phyloP scores from a whole-genome alignment of 2,888 invertebrate species.

The Rhimphoctona megacephalus region DNA sequence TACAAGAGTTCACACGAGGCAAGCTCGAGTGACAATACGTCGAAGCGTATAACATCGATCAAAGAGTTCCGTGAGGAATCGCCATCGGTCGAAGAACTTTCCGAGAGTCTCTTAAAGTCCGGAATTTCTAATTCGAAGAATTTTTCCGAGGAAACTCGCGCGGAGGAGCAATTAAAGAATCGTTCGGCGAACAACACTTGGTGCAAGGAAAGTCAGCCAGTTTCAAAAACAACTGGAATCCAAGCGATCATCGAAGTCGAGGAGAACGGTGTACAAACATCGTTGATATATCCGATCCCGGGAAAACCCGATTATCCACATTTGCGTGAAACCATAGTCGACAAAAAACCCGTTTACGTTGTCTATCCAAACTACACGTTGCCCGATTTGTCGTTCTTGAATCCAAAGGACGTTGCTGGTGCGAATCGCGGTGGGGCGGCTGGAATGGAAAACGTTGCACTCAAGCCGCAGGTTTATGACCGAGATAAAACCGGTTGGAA shows the following conservation, averaged over 20 bases:
- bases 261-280: slow-evolving; percentile 83
- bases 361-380: slow-evolving; percentile 96
- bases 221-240: slow-evolving; percentile 78
- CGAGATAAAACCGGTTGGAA: slow-evolving; percentile 84
- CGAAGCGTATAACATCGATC: slow-evolving; percentile 72
- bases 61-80: slow-evolving; percentile 85
- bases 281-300: slow-evolving; percentile 78
- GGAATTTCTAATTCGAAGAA: slow-evolving; percentile 79
- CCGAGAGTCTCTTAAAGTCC: slow-evolving; percentile 84
- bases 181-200: slow-evolving; percentile 67
- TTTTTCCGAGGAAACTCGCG: slow-evolving; percentile 45
- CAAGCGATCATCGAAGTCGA: slow-evolving; percentile 81
- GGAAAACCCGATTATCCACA: slow-evolving; percentile 78
- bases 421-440: not conserved
- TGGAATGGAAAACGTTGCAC: slow-evolving; percentile 89
- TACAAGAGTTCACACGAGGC: slow-evolving; percentile 74
- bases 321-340: slow-evolving; percentile 78
- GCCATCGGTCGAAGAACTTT: slow-evolving; percentile 85
- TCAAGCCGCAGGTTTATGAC: slow-evolving; percentile 89
- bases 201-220: slow-evolving; percentile 69
- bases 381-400: slow-evolving; percentile 94
- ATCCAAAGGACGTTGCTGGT: slow-evolving; percentile 72
- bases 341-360: slow-evolving; percentile 92
- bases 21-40: slow-evolving; percentile 72
- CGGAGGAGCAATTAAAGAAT: slow-evolving; percentile 49